Evolutionary conservation across 2,888 invertebrate genomes (phyloP), one percentile per base, ranked within the genome.

Genomic region (Orthonychiurus folsomi): DNA sequence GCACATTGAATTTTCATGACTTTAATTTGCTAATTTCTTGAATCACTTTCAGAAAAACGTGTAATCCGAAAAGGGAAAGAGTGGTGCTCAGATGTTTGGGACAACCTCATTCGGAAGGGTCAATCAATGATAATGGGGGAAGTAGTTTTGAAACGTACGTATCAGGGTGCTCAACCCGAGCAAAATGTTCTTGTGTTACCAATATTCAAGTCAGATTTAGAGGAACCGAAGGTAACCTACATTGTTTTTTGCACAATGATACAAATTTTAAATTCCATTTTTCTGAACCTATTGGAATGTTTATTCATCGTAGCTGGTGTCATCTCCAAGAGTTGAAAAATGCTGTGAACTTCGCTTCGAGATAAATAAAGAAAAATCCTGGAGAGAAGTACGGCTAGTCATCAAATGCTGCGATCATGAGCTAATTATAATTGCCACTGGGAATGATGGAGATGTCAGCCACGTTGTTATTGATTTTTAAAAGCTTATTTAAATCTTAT

Each of bases 41-140:
- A 15, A 5, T 23, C 15, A n/a, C 56, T 50, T 37, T 56, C 56
- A 70, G 70, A 67, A 58, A 72, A 72, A 69, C 64, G 68, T 64
- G 69, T 72, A 37, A 56, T 64, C 52, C 64, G 70, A 58, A 68
- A 69, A 55, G 72, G 69, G 53, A 72, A 72, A 63, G 62, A 63
- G 20, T 72, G 72, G 72, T 72, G 72, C 64, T 69, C 69, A 20
- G 72, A 70, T 64, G 69, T 69, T 15, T 71, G 69, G 69, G 72
- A 72, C 60, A 65, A 68, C 50, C 58, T 70, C 28, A 69, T 70
- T 52, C 68, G 62, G 61, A 63, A 64, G 57, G 68, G 66, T 27
- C 69, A 72, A 66, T 68, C 69, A 62, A 56, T 72, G 60, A 69
- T 69, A 61, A 50, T 72, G 54, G 69, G 69, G 56, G 60, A 66